Evolutionary conservation across 37 sponge, comb jelly and placozoan species (phyloP).

Genomic region (Petrosia ficiformis): DNA sequence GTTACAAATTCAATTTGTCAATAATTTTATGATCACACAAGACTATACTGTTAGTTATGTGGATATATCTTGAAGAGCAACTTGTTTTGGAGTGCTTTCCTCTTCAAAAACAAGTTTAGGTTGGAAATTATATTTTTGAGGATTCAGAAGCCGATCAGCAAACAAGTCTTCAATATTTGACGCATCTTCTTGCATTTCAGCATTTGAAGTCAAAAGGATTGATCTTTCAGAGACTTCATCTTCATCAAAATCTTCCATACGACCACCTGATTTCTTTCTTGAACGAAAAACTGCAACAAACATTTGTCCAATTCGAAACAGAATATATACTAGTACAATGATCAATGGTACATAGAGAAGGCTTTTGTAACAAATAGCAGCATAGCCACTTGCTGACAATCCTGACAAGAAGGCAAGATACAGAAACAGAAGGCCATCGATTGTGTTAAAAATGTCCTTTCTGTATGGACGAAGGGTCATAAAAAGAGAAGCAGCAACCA

Average conservation of each 20-base stretch:
- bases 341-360: neutral
- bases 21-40: too few species aligned
- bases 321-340: neutral
- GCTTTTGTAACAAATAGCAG: neutral
- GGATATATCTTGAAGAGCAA: too few species aligned
- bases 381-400: neutral
- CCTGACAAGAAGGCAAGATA: neutral
- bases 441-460: constrained; percentile 33
- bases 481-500: constrained; percentile 8
- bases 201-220: neutral
- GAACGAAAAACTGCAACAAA: too few species aligned
- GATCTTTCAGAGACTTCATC: neutral
- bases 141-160: neutral
- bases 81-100: too few species aligned
- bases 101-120: too few species aligned
- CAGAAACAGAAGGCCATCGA: constrained; percentile 52
- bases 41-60: too few species aligned
- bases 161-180: neutral
- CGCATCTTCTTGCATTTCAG: neutral
- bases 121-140: neutral
- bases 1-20: too few species aligned
- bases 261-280: too few species aligned
- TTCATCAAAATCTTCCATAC: neutral
- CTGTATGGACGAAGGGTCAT: constrained; percentile 57
- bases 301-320: too few species aligned